Conservation (phyloP, 2,888 invertebrate species). For the Andrena praecox region DNA sequence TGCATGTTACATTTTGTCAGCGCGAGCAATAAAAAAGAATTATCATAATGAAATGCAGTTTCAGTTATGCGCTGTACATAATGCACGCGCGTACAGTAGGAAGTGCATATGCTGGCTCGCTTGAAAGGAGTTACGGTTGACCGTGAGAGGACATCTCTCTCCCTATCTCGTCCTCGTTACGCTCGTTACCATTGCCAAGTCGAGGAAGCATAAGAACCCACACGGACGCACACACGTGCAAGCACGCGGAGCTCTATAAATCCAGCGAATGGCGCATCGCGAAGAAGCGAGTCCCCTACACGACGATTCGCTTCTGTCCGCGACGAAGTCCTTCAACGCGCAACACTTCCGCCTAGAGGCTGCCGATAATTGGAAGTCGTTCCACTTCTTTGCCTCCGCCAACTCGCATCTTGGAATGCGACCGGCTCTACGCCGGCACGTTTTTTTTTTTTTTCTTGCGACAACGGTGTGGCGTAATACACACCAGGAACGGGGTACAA, state of each 20-base stretch:
- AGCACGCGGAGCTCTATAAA: not conserved
- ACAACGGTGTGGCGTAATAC: slow-evolving; percentile 31
- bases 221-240: not conserved
- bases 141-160: slow-evolving; percentile 50
- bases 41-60: slow-evolving; percentile 62
- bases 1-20: slow-evolving; percentile 60
- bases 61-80: slow-evolving; percentile 21
- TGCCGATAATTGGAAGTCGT: slow-evolving; percentile 72
- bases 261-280: slow-evolving; percentile 15
- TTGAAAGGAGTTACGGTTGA: slow-evolving; percentile 47
- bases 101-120: slow-evolving; percentile 33
- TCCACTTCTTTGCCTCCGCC: slow-evolving; percentile 68
- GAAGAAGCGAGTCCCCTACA: slow-evolving; percentile 32
- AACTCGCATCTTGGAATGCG: slow-evolving; percentile 66
- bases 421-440: slow-evolving; percentile 38
- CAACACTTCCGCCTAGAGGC: slow-evolving; percentile 40
- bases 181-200: slow-evolving; percentile 42
- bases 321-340: slow-evolving; percentile 52
- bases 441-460: slow-evolving; percentile 15
- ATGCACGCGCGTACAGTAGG: slow-evolving; percentile 23
- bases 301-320: slow-evolving; percentile 35
- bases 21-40: slow-evolving; percentile 50
- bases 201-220: slow-evolving; percentile 21
- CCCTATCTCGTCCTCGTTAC: slow-evolving; percentile 34
- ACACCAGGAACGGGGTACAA: slow-evolving; percentile 44